phyloP scores from a whole-genome alignment of 2,113 vertebrate species.

The Percina caprodes region DNA sequence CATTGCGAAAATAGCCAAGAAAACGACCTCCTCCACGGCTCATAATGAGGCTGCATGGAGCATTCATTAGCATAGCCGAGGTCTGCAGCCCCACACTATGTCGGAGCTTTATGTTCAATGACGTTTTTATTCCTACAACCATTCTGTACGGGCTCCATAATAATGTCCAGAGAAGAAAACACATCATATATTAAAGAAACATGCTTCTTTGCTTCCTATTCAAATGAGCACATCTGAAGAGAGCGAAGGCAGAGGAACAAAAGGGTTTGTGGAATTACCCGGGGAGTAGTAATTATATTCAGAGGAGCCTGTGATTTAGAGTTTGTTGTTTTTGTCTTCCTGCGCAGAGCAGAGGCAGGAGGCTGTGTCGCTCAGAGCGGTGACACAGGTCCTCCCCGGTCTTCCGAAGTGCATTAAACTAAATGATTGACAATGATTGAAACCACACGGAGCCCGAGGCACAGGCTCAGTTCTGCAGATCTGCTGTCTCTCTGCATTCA shows the following conservation, averaged over 20 bases:
- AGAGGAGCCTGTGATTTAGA: slow-evolving; percentile 71
- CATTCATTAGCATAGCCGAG: slow-evolving; percentile 81
- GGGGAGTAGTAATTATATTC: slow-evolving; percentile 79
- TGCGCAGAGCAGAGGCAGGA: slow-evolving; percentile 57
- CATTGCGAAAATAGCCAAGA: slow-evolving; percentile 76
- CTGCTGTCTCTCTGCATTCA: slow-evolving; percentile 35
- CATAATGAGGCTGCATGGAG: slow-evolving; percentile 80
- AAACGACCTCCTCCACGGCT: slow-evolving; percentile 73
- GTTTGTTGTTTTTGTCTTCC: slow-evolving; percentile 67
- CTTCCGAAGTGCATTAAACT: slow-evolving; percentile 72
- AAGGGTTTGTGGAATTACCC: slow-evolving; percentile 65
- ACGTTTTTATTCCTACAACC: slow-evolving; percentile 77
- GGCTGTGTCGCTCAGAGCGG: slow-evolving; percentile 41
- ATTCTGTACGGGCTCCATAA: slow-evolving; percentile 75
- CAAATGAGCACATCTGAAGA: slow-evolving; percentile 76
- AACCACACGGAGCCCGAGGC: slow-evolving; percentile 62
- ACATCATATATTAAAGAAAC: slow-evolving; percentile 74
- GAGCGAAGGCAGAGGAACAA: slow-evolving; percentile 39
- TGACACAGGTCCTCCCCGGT: slow-evolving; percentile 47
- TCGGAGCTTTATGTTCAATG: slow-evolving; percentile 73
- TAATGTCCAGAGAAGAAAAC: slow-evolving; percentile 74
- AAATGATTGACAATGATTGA: slow-evolving; percentile 78
- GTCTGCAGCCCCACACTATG: slow-evolving; percentile 68
- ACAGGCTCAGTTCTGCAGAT: slow-evolving; percentile 52
- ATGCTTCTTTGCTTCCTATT: slow-evolving; percentile 72